Evolutionary conservation across 1,140 invertebrate genomes (phyloP).

Genomic region (Eriocheir sinensis): DNA sequence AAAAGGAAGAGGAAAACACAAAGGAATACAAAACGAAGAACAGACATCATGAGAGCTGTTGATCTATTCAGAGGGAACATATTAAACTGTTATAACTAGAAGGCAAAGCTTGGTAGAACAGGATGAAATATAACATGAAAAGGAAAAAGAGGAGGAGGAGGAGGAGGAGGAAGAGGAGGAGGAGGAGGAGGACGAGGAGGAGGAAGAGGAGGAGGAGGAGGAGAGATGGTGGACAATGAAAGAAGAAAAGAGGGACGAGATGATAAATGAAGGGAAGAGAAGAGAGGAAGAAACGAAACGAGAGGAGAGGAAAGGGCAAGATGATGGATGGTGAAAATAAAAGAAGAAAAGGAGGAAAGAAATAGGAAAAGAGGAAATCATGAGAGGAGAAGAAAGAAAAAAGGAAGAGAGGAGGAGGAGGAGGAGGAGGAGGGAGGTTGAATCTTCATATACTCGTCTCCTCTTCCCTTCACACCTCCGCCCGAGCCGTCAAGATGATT

Average conservation of each 20-base stretch:
- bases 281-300: no score
- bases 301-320: no score
- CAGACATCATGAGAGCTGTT: not conserved
- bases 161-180: not conserved
- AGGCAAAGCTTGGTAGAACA: not conserved
- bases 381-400: not conserved
- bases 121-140: not conserved
- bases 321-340: no score
- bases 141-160: not conserved
- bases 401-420: not conserved
- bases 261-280: no score
- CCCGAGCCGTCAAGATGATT: no score
- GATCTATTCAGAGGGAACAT: not conserved
- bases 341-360: not conserved
- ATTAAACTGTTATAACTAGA: not conserved
- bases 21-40: not conserved
- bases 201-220: not conserved
- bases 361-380: not conserved
- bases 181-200: not conserved
- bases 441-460: not conserved
- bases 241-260: not conserved
- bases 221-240: not conserved
- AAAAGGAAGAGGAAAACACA: not conserved
- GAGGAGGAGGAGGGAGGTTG: not conserved
- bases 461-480: no score